Percentiles rank a stretch among this genome's conserved stretches.
These are phyloP conservation scores for Mus pahari DNA, from an alignment of 2,113 vertebrate genomes.

Conservation along the genomic window DNA sequence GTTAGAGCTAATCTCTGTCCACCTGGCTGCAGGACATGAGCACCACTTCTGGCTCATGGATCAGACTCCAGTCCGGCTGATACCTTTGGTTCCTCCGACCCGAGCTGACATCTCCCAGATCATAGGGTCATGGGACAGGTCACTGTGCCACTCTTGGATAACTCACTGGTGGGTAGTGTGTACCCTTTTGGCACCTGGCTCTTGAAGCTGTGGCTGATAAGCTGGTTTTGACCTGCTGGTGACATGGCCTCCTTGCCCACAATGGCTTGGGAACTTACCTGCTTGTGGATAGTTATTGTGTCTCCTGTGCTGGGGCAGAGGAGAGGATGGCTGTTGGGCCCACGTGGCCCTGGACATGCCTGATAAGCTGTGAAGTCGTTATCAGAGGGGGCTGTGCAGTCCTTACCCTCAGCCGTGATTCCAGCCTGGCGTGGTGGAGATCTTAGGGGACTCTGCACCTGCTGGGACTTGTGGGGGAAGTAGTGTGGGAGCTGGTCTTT, in stretches of 20 bases:
- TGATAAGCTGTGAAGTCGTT: not conserved
- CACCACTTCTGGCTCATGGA: not conserved
- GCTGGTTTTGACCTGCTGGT: not conserved
- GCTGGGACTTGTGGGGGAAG: not conserved
- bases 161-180: not conserved
- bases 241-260: not conserved
- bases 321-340: accelerated
- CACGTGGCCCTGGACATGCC: not conserved
- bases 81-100: accelerated
- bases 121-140: not conserved
- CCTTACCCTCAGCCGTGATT: not conserved
- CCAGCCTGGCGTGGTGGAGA: not conserved
- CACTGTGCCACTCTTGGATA: accelerated
- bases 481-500: not conserved
- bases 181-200: not conserved
- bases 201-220: not conserved
- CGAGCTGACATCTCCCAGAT: not conserved
- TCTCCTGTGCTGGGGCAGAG: not conserved
- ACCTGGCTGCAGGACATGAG: not conserved
- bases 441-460: not conserved
- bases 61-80: not conserved
- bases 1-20: not conserved
- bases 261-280: not conserved
- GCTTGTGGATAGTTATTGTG: not conserved
- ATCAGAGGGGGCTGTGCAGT: not conserved